Percentiles rank a stretch among this genome's conserved stretches.
phyloP scores from a whole-genome alignment of 2,888 invertebrate genomes.

The Lepetodrilus schrolli region DNA sequence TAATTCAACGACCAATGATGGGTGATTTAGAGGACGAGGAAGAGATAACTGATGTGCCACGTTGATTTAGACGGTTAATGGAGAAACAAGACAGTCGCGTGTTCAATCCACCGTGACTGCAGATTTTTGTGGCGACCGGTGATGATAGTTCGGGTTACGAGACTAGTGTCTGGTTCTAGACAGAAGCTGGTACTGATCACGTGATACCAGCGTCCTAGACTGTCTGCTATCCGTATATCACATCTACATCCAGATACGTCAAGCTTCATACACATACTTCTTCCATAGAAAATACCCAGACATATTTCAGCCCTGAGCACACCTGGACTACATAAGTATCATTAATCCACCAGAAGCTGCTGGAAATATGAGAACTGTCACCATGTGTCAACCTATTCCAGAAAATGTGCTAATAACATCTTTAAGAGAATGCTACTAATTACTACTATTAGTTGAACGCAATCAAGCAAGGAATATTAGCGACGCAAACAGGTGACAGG shows the following conservation, averaged over 20 bases:
- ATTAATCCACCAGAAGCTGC: no score
- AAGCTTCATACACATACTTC: neutral
- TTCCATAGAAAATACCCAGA: slow-evolving; percentile 13
- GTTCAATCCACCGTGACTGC: neutral
- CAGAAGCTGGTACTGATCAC: no score
- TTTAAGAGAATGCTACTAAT: no score
- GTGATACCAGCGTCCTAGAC: neutral
- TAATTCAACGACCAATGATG: neutral
- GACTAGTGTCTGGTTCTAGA: no score
- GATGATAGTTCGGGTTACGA: no score
- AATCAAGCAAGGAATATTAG: no score
- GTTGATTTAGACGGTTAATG: neutral
- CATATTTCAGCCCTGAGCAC: neutral
- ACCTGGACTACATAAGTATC: no score
- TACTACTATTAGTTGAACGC: no score
- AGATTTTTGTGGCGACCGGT: neutral
- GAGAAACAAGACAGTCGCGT: neutral
- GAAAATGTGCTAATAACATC: no score
- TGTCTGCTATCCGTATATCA: neutral
- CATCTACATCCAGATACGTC: neutral
- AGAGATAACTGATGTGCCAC: neutral
- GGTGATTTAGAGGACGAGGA: neutral
- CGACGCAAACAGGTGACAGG: no score
- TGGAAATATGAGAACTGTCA: no score
- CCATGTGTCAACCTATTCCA: no score